Percentiles rank a stretch among this genome's conserved stretches.
Conservation (phyloP, 2,113 vertebrate species). For the Agapornis roseicollis region DNA sequence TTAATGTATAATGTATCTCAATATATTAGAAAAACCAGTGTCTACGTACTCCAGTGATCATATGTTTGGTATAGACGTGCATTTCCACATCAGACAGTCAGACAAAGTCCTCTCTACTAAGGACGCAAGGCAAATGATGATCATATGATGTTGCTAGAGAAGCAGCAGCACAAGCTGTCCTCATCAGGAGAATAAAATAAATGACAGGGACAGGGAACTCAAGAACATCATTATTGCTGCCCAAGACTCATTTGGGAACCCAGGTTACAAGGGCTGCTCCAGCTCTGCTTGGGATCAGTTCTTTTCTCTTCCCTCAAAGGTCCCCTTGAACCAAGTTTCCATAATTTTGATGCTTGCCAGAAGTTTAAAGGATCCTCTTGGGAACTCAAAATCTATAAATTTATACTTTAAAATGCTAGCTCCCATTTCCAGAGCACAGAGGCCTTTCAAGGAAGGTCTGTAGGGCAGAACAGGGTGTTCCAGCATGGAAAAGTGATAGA, state of each 20-base stretch:
- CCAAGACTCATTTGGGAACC: neutral
- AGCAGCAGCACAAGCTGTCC: neutral
- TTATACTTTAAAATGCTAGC: neutral
- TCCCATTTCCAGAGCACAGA: neutral
- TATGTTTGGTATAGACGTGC: neutral
- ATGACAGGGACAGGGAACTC: neutral
- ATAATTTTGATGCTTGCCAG: neutral
- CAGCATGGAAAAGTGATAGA: neutral
- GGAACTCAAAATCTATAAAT: neutral
- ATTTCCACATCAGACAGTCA: neutral
- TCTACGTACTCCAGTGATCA: neutral
- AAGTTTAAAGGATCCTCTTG: neutral
- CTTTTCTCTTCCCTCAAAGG: neutral
- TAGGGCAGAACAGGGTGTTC: neutral
- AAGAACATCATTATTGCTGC: neutral
- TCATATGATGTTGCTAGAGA: neutral
- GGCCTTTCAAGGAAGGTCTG: neutral
- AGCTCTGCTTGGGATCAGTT: neutral
- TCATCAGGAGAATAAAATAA: neutral
- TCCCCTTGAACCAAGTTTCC: neutral
- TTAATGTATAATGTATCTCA: neutral
- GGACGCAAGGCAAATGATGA: neutral
- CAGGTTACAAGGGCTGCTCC: neutral
- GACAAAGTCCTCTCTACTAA: neutral
- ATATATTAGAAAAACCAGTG: neutral